A percentile compares a stretch with the other conserved stretches of the same genome.
These are phyloP conservation scores for Spondyliosoma cantharus DNA, from an alignment of 2,797 vertebrate species.

Conservation along the genomic window DNA sequence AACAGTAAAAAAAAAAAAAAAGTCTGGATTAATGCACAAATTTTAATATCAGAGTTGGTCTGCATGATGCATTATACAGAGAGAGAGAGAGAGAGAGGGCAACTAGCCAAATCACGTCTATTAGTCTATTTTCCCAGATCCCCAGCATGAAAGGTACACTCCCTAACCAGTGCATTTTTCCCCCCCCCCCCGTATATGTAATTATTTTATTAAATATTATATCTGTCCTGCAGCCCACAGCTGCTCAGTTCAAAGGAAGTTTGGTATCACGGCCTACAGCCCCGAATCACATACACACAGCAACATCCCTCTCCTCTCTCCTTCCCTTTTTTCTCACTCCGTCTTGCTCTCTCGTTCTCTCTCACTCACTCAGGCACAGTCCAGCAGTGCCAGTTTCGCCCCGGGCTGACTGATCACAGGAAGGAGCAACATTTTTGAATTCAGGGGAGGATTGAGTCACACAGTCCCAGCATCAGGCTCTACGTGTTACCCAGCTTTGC, in stretches of 20 bases:
- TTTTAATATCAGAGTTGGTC: conserved; percentile 59
- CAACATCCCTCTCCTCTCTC: conserved; percentile 48
- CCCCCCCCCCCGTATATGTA: conserved; percentile 74
- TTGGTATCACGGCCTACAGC: conserved; percentile 81
- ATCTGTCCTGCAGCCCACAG: conserved; percentile 80
- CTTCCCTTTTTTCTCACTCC: conserved; percentile 42
- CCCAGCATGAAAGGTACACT: conserved; percentile 69
- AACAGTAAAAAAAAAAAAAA: conserved; percentile 53
- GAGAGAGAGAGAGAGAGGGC: conserved; percentile 41
- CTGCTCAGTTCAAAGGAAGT: conserved; percentile 84
- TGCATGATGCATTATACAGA: conserved; percentile 45
- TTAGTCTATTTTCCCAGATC: conserved; percentile 72
- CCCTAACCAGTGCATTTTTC: conserved; percentile 68
- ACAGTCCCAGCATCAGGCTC: conserved; percentile 73
- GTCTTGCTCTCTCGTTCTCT: conserved; percentile 30
- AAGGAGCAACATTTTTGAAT: conserved; percentile 84
- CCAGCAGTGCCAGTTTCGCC: conserved; percentile 83
- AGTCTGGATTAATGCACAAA: conserved; percentile 62
- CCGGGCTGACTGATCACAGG: conserved; percentile 85
- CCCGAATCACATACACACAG: conserved; percentile 57
- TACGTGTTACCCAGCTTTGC: conserved; percentile 65
- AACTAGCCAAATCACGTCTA: conserved; percentile 68
- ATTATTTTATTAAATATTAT: conserved; percentile 87
- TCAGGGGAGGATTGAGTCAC: conserved; percentile 81
- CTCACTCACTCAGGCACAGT: conserved; percentile 67